phyloP scores from a whole-genome alignment of 37 sponge, comb jelly and placozoan species.

The Aplysina aerophoba region DNA sequence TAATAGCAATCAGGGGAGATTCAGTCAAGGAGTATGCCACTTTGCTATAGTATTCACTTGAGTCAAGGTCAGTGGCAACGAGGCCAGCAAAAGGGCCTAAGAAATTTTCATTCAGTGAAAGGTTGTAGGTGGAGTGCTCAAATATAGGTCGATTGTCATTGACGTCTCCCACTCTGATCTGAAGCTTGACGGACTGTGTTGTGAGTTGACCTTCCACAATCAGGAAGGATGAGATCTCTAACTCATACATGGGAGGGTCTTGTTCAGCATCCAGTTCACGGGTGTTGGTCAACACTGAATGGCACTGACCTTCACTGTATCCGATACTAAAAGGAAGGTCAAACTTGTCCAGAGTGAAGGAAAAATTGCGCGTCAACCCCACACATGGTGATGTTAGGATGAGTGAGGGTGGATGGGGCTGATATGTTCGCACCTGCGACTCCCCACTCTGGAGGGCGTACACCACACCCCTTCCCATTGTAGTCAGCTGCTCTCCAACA shows the following conservation, averaged over 20 bases:
- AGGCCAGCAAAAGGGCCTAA: slow-evolving; percentile 17
- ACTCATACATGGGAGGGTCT: slow-evolving; percentile 37
- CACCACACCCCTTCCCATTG: background rate
- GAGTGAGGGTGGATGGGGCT: background rate
- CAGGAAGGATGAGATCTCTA: slow-evolving; percentile 24
- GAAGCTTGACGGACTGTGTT: slow-evolving; percentile 15
- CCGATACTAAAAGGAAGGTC: slow-evolving; percentile 46
- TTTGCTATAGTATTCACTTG: slow-evolving; percentile 7
- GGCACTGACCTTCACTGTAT: background rate
- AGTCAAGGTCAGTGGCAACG: slow-evolving; percentile 40
- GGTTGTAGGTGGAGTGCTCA: slow-evolving; percentile 1
- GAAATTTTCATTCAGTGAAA: slow-evolving; percentile 48
- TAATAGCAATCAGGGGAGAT: background rate
- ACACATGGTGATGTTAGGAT: background rate
- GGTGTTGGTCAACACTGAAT: slow-evolving; percentile 47
- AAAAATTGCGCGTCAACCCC: background rate
- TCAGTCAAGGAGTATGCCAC: slow-evolving; percentile 30
- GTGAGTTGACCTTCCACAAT: slow-evolving; percentile 35
- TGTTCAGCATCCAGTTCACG: slow-evolving; percentile 42
- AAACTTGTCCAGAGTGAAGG: background rate
- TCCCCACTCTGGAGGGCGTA: background rate
- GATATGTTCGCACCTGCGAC: too few relatives aligned
- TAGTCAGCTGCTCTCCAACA: background rate
- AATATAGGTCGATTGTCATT: slow-evolving; percentile 49
- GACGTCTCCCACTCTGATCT: slow-evolving; percentile 34